These are phyloP conservation scores for Capreolus pygargus DNA, from an alignment of 2,113 vertebrate genomes.

Conservation along the genomic window DNA sequence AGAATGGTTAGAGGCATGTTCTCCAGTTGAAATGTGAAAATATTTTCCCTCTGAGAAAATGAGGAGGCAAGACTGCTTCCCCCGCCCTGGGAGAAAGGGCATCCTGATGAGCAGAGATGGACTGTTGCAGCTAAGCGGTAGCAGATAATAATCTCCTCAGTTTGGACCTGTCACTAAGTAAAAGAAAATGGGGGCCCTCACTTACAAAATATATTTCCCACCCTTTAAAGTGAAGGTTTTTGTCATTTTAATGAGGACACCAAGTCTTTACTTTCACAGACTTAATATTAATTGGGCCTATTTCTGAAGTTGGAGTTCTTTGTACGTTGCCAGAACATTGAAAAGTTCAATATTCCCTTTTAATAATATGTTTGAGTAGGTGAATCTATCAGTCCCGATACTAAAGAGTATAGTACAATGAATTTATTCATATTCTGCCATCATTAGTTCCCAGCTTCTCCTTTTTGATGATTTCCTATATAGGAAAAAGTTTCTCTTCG, in stretches of 20 bases:
- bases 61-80: not conserved
- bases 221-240: slow-evolving; percentile 47
- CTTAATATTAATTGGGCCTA: slow-evolving; percentile 57
- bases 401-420: slow-evolving; percentile 21
- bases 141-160: slow-evolving; percentile 41
- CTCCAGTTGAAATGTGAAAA: slow-evolving; percentile 45
- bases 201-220: slow-evolving; percentile 35
- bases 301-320: slow-evolving; percentile 56
- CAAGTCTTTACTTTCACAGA: slow-evolving; percentile 49
- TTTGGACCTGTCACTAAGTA: slow-evolving; percentile 22
- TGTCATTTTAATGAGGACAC: slow-evolving; percentile 67
- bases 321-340: slow-evolving; percentile 43
- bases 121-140: not conserved
- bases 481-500: slow-evolving; percentile 39
- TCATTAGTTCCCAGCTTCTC: slow-evolving; percentile 40
- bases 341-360: slow-evolving; percentile 64
- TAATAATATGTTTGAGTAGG: slow-evolving; percentile 57
- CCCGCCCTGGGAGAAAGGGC: not conserved
- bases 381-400: slow-evolving; percentile 36
- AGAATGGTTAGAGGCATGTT: slow-evolving; percentile 14
- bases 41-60: slow-evolving; percentile 49
- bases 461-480: slow-evolving; percentile 33
- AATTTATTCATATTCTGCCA: slow-evolving; percentile 37
- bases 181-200: slow-evolving; percentile 21
- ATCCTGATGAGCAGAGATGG: not conserved